A percentile compares a stretch with the other conserved stretches of the same genome.
Conservation (phyloP, 2,113 vertebrate species). For the Equus przewalskii region DNA sequence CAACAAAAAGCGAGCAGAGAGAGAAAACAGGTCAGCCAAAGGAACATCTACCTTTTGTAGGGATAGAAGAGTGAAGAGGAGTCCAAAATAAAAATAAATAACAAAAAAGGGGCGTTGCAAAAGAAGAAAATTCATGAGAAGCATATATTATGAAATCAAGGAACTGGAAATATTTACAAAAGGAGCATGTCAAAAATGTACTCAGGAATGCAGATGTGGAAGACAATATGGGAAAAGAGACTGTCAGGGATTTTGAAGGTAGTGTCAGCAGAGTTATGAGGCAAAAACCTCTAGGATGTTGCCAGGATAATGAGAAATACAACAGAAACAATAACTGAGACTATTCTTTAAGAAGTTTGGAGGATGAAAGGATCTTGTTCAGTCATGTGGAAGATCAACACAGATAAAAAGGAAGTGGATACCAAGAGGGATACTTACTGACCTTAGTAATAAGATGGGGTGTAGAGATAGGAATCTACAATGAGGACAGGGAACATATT, state of each 20-base stretch:
- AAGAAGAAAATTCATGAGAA: neutral
- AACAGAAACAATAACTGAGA: constrained; percentile 6
- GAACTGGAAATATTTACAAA: neutral
- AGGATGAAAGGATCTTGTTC: neutral
- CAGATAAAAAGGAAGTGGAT: constrained; percentile 26
- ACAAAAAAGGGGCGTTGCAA: neutral
- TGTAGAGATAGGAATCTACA: neutral
- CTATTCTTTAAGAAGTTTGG: neutral
- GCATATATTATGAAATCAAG: constrained; percentile 9
- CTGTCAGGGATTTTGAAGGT: neutral
- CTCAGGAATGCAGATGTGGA: neutral
- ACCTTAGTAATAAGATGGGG: neutral
- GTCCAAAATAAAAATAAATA: neutral
- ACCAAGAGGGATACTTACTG: neutral
- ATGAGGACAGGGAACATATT: neutral
- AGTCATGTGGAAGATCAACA: neutral
- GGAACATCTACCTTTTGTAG: neutral
- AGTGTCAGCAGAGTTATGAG: neutral
- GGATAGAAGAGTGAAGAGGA: neutral
- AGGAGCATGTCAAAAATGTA: neutral
- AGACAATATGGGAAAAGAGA: neutral
- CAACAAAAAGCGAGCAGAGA: neutral
- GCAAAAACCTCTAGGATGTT: neutral
- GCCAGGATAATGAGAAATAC: neutral
- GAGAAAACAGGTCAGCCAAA: neutral